Evolutionary conservation across 1,140 invertebrate species (phyloP).

Genomic region (Temnothorax curvispinosus): DNA sequence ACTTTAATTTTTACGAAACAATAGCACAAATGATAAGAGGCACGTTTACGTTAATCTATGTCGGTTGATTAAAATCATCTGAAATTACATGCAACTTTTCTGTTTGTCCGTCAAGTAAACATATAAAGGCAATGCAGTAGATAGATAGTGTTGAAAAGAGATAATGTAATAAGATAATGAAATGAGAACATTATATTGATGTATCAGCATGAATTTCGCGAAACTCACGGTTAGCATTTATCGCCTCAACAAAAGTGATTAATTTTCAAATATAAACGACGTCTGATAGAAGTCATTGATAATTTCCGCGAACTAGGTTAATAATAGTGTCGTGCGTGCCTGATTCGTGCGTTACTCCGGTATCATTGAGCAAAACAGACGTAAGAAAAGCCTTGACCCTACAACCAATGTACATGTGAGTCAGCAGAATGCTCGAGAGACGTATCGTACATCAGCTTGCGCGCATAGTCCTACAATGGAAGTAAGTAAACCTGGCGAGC

Average conservation of each 20-base stretch:
- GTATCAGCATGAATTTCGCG: background rate
- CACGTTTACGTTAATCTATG: background rate
- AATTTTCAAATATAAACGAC: background rate
- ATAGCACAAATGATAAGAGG: background rate
- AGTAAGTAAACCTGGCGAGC: conserved; percentile 37
- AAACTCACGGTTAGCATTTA: background rate
- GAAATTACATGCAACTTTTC: background rate
- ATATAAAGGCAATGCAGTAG: background rate
- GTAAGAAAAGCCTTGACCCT: conserved; percentile 48
- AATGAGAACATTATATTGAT: background rate
- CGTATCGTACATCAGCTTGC: conserved; percentile 40
- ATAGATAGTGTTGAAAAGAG: background rate
- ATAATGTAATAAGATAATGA: background rate
- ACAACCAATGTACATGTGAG: conserved; percentile 33
- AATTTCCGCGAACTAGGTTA: background rate
- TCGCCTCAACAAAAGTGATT: background rate
- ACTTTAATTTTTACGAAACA: background rate
- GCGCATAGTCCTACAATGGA: conserved; percentile 40
- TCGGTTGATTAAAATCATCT: background rate
- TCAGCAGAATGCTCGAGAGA: conserved; percentile 31
- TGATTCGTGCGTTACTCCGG: conserved; percentile 15
- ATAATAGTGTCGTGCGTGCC: background rate
- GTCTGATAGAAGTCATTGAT: background rate
- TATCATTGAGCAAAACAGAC: background rate
- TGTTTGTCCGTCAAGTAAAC: background rate